Conservation (phyloP, 2,113 vertebrate genomes). For the Peromyscus maniculatus region DNA sequence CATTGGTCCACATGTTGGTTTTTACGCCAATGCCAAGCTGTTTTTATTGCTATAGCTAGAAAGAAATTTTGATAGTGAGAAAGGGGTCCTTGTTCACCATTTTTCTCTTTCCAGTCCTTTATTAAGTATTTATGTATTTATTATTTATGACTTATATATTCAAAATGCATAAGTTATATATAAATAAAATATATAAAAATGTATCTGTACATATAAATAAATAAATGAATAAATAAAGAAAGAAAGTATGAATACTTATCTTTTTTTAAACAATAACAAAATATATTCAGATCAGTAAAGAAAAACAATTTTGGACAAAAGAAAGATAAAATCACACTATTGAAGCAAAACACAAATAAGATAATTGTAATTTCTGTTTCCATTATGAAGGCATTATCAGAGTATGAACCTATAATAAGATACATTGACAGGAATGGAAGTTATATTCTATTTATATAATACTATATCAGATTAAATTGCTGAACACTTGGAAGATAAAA, state of each 20-base stretch:
- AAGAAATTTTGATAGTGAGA: neutral
- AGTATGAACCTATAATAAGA: neutral
- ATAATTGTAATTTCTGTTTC: neutral
- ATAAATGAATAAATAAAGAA: neutral
- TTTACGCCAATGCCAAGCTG: too few species aligned
- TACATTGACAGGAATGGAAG: neutral
- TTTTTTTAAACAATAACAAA: neutral
- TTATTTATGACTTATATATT: conserved; percentile 1
- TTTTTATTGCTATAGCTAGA: too few species aligned
- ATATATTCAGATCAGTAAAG: neutral
- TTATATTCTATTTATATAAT: neutral
- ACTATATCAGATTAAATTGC: neutral
- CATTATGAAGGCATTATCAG: neutral
- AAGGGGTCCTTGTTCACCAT: neutral
- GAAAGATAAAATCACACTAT: neutral
- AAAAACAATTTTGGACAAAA: neutral
- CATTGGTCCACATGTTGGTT: too few species aligned
- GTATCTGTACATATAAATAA: neutral
- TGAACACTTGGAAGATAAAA: neutral
- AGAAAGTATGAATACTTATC: neutral
- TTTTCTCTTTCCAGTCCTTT: neutral
- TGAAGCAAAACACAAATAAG: neutral
- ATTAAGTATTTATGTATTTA: neutral
- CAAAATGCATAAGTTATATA: neutral
- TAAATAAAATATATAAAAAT: neutral